Evolutionary conservation across 2,888 invertebrate genomes (phyloP), one percentile per base, ranked within the genome.

Genomic region (Eristalis pertinax): DNA sequence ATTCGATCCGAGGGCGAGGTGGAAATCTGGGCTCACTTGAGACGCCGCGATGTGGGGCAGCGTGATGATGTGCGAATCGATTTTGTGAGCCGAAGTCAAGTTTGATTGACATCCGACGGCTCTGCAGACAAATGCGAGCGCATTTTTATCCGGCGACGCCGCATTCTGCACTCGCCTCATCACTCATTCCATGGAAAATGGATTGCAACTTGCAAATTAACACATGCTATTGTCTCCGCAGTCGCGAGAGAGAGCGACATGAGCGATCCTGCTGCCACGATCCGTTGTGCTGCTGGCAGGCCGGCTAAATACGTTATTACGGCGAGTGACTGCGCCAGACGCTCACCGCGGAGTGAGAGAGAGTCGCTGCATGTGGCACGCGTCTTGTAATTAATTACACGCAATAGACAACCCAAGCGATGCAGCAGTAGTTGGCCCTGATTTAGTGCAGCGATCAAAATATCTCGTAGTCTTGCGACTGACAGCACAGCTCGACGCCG

Each of bases 311-410:
- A 19, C 62, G 32, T 35, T 26, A n/a, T 56, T 29, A 56, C 15
- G 29, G 35, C 64, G 38, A 68, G 7, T 67, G 68, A 68, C 69
- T 22, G 60, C 63, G 35, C 24, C 58, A 11, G 32, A 50, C 60
- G 69, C 32, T 11, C 35, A 19, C 32, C 38, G 58, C 56, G 50
- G 58, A 68, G 68, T 50, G 63, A 32, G 32, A 8, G 32, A 32
- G 32, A 76, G 79, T 84, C 73, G 81, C 70, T 88, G 92, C 91
- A 91, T 91, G 91, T 89, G 91, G 91, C 92, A 92, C 92, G 92
- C 91, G 90, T 91, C 91, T 91, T 90, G 91, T 91, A 92, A 92
- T 91, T 92, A 92, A 92, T 92, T 92, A 91, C 91, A 92, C 84
- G 84, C 83, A 88, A 81, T 75, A 83, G 85, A 86, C 85, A 88